These are phyloP conservation scores for Bombus sylvicola DNA, from an alignment of 1,140 invertebrate species.

Conservation along the genomic window DNA sequence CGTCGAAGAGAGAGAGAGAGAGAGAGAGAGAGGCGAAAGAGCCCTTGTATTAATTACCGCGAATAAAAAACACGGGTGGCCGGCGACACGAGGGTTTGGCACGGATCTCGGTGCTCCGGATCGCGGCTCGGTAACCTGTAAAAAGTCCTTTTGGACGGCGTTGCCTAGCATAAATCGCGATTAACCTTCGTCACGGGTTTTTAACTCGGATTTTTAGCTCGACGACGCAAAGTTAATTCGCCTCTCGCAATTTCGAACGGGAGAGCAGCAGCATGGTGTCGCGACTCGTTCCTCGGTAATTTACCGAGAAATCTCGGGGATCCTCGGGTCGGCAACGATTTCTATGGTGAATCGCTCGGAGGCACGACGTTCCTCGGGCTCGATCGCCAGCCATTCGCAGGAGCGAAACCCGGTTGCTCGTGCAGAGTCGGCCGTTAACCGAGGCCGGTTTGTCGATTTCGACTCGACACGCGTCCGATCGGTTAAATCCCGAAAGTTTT, in stretches of 20 bases:
- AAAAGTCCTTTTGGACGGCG: slow-evolving; percentile 24
- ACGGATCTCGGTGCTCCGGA: slow-evolving; percentile 26
- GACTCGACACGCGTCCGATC: not conserved
- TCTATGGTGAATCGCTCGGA: not conserved
- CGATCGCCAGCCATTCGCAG: not conserved
- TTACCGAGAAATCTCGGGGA: not conserved
- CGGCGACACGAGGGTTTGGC: slow-evolving; percentile 63
- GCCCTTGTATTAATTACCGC: slow-evolving; percentile 59
- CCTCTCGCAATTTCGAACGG: not conserved
- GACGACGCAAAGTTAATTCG: not conserved
- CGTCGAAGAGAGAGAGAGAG: not conserved
- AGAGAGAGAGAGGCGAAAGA: not conserved
- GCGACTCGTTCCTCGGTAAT: not conserved
- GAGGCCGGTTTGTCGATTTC: not conserved
- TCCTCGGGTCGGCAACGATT: not conserved
- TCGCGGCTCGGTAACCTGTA: slow-evolving; percentile 26
- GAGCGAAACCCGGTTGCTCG: not conserved
- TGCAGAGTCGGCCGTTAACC: too few relatives aligned
- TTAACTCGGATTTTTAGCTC: not conserved
- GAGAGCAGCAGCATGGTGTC: not conserved
- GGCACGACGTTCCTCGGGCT: not conserved
- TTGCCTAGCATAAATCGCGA: slow-evolving; percentile 48
- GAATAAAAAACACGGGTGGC: slow-evolving; percentile 46
- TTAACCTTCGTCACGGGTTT: slow-evolving; percentile 27
- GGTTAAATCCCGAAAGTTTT: not conserved